phyloP scores from a whole-genome alignment of 2,888 invertebrate genomes.

The Ormyrus thymus region DNA sequence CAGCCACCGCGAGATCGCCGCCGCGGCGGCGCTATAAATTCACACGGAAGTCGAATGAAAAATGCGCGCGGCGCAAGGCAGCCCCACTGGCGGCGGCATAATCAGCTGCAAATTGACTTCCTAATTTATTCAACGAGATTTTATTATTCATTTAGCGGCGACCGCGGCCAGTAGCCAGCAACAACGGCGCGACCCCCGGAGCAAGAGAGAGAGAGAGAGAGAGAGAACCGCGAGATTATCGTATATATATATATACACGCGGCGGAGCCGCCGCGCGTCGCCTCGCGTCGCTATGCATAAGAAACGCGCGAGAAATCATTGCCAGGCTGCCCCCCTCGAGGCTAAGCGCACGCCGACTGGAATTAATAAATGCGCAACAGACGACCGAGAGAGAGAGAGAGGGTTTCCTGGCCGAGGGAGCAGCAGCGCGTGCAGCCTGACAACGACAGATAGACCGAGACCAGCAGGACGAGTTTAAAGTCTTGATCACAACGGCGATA shows the following conservation, averaged over 20 bases:
- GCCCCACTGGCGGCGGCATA: background rate
- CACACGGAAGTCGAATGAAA: slow-evolving; percentile 7
- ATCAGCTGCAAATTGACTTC: slow-evolving; percentile 50
- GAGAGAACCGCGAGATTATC: slow-evolving; percentile 42
- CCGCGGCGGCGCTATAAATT: background rate
- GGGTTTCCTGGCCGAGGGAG: background rate
- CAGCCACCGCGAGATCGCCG: background rate
- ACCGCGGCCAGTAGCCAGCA: background rate
- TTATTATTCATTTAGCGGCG: slow-evolving; percentile 53
- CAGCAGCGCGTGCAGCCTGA: background rate
- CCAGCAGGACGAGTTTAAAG: slow-evolving; percentile 10
- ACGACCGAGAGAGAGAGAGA: background rate
- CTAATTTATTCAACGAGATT: slow-evolving; percentile 56
- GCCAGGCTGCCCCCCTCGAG: slow-evolving; percentile 8
- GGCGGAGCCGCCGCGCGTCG: background rate
- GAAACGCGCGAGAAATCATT: slow-evolving; percentile 39
- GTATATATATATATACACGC: background rate
- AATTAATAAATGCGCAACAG: slow-evolving; percentile 45
- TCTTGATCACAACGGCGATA: slow-evolving; percentile 26
- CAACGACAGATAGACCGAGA: too few relatives aligned
- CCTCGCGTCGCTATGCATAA: slow-evolving; percentile 48
- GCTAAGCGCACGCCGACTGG: background rate
- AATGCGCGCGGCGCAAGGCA: background rate
- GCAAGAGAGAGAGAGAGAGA: slow-evolving; percentile 18
- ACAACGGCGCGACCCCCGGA: slow-evolving; percentile 5